Percentiles rank a stretch among this genome's conserved stretches.
phyloP scores from a whole-genome alignment of 2,113 vertebrate species.

The Lates calcarifer region DNA sequence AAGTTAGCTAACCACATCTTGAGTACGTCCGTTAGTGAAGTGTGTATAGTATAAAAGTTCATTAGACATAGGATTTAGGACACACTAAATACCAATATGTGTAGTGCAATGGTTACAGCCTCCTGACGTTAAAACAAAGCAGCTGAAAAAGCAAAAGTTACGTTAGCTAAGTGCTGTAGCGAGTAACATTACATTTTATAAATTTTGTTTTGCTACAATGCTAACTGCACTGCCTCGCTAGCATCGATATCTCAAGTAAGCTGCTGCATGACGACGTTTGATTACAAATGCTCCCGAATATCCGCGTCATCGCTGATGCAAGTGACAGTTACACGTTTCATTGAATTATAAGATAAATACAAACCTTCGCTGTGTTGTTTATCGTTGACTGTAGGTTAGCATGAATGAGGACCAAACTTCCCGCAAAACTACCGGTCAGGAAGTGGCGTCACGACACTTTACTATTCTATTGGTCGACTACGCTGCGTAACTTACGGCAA shows the following conservation, averaged over 20 bases:
- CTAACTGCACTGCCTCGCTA: constrained; percentile 43
- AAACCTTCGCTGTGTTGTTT: constrained; percentile 34
- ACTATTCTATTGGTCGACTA: constrained; percentile 46
- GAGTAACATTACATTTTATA: background rate
- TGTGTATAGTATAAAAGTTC: background rate
- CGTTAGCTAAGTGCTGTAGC: background rate
- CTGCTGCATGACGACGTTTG: background rate
- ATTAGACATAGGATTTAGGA: background rate
- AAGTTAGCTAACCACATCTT: background rate
- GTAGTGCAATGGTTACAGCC: background rate
- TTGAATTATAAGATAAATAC: background rate
- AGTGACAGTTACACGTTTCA: fast-evolving
- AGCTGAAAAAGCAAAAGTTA: too few species aligned
- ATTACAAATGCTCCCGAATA: fast-evolving
- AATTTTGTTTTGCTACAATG: constrained; percentile 32
- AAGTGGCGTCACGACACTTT: constrained; percentile 38
- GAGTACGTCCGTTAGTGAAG: background rate
- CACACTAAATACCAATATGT: background rate
- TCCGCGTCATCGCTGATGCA: fast-evolving
- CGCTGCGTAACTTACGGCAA: background rate
- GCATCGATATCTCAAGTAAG: background rate
- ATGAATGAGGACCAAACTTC: constrained; percentile 68
- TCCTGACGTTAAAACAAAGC: background rate
- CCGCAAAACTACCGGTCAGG: constrained; percentile 75
- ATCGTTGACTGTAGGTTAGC: background rate